A percentile compares a stretch with the other conserved stretches of the same genome.
phyloP scores from a whole-genome alignment of 2,888 invertebrate species.

The Plusia festucae region DNA sequence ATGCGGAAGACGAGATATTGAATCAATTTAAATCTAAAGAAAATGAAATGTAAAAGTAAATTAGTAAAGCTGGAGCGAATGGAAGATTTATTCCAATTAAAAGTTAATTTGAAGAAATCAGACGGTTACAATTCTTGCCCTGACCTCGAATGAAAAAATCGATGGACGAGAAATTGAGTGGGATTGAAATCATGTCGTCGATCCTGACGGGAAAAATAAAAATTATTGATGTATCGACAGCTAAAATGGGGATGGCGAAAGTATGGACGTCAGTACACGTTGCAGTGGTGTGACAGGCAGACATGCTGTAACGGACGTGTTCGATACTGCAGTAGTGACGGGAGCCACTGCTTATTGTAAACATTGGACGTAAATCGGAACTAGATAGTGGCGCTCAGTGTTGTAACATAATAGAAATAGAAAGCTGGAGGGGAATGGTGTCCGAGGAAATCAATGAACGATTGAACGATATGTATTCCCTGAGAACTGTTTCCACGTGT shows the following conservation, averaged over 20 bases:
- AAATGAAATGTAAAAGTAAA: slow-evolving; percentile 34
- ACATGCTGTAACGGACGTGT: slow-evolving; percentile 24
- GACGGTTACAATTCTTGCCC: slow-evolving; percentile 18
- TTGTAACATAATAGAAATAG: slow-evolving; percentile 32
- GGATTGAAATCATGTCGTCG: slow-evolving; percentile 59
- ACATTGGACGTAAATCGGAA: slow-evolving; percentile 49
- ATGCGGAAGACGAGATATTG: slow-evolving; percentile 22
- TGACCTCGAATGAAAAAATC: slow-evolving; percentile 41
- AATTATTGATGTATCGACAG: slow-evolving; percentile 62
- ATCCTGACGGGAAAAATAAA: slow-evolving; percentile 45
- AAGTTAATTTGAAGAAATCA: slow-evolving; percentile 35
- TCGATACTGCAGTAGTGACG: slow-evolving; percentile 42
- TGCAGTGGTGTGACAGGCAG: slow-evolving; percentile 22
- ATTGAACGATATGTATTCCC: slow-evolving; percentile 5
- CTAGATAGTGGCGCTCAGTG: slow-evolving; percentile 33
- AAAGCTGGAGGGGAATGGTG: slow-evolving; percentile 6
- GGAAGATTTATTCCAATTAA: slow-evolving; percentile 35
- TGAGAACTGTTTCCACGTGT: not conserved
- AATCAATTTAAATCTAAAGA: slow-evolving; percentile 21
- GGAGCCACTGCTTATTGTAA: slow-evolving; percentile 41
- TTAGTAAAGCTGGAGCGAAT: slow-evolving; percentile 18
- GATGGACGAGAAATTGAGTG: slow-evolving; percentile 56
- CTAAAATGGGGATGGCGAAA: slow-evolving; percentile 49
- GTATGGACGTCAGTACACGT: slow-evolving; percentile 34
- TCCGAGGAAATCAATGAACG: slow-evolving; percentile 8